Evolutionary conservation across 2,888 invertebrate species (phyloP).

Genomic region (Leptodirus hochenwartii): DNA sequence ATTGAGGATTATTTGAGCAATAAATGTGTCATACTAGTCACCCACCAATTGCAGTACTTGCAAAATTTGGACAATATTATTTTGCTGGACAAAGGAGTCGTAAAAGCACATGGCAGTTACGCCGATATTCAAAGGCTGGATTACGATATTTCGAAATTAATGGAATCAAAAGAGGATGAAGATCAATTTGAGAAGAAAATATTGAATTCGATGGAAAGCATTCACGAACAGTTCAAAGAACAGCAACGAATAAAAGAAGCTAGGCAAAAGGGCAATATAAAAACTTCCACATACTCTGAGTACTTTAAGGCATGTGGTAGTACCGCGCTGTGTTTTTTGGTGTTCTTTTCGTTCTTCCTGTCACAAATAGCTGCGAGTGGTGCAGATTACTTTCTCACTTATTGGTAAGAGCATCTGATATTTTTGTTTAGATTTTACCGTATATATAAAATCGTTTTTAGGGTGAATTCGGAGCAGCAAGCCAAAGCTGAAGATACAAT

Average conservation of each 20-base stretch:
- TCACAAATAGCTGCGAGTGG: constrained; percentile 56
- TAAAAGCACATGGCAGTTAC: constrained; percentile 37
- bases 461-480: constrained; percentile 11
- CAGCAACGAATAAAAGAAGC: constrained; percentile 22
- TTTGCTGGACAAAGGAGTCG: constrained; percentile 32
- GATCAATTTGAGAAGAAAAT: constrained; percentile 17
- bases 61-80: constrained; percentile 36
- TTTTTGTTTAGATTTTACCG: neutral
- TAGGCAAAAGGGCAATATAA: constrained; percentile 27
- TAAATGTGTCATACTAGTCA: constrained; percentile 60
- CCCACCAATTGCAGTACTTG: constrained; percentile 70
- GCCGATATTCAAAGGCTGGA: constrained; percentile 31
- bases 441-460: constrained; percentile 7
- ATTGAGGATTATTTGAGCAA: constrained; percentile 37
- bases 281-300: constrained; percentile 38
- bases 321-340: constrained; percentile 33
- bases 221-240: constrained; percentile 24
- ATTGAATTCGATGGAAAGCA: constrained; percentile 16
- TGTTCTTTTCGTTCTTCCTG: constrained; percentile 39
- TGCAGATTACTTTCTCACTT: constrained; percentile 64
- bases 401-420: constrained; percentile 36
- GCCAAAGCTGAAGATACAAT: constrained; percentile 1
- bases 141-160: constrained; percentile 48
- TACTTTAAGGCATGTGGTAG: constrained; percentile 61
- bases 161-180: constrained; percentile 29